Evolutionary conservation across 2,797 vertebrate genomes (phyloP).

Genomic region (Macroramphosus scolopax): DNA sequence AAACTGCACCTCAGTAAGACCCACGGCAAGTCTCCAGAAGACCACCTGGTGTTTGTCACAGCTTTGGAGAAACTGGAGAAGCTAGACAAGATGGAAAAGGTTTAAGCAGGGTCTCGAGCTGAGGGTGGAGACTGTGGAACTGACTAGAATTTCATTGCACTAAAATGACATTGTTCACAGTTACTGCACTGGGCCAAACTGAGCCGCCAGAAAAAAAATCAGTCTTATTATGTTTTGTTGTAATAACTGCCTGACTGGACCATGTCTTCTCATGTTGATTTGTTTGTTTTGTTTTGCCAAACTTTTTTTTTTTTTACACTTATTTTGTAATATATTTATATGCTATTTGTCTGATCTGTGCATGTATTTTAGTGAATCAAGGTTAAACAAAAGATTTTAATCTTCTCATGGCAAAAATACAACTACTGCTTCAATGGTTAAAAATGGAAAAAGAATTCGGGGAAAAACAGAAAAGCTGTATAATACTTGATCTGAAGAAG

Average conservation of each 20-base stretch:
- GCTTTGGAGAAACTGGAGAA: slow-evolving; percentile 99
- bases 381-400: slow-evolving; percentile 94
- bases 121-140: slow-evolving; percentile 71
- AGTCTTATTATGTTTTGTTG: slow-evolving; percentile 77
- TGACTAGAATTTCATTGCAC: slow-evolving; percentile 82
- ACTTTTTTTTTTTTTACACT: slow-evolving; percentile 72
- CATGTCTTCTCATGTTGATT: slow-evolving; percentile 77
- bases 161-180: slow-evolving; percentile 80
- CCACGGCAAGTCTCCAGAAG: slow-evolving; percentile 99
- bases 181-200: slow-evolving; percentile 82
- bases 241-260: slow-evolving; percentile 82
- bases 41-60: slow-evolving; percentile 98
- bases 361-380: slow-evolving; percentile 95
- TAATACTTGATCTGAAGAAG: slow-evolving; percentile 79
- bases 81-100: slow-evolving; percentile 83
- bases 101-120: slow-evolving; percentile 59
- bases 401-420: slow-evolving; percentile 90
- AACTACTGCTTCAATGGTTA: slow-evolving; percentile 77
- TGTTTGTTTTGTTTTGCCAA: slow-evolving; percentile 72
- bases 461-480: slow-evolving; percentile 72
- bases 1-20: slow-evolving; percentile 99
- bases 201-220: slow-evolving; percentile 71
- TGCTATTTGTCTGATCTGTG: slow-evolving; percentile 95
- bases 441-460: slow-evolving; percentile 58
- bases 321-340: slow-evolving; percentile 84